Percentiles rank a stretch among this genome's conserved stretches.
phyloP scores from a whole-genome alignment of 2,888 invertebrate species.

The Flexamia atlantica region DNA sequence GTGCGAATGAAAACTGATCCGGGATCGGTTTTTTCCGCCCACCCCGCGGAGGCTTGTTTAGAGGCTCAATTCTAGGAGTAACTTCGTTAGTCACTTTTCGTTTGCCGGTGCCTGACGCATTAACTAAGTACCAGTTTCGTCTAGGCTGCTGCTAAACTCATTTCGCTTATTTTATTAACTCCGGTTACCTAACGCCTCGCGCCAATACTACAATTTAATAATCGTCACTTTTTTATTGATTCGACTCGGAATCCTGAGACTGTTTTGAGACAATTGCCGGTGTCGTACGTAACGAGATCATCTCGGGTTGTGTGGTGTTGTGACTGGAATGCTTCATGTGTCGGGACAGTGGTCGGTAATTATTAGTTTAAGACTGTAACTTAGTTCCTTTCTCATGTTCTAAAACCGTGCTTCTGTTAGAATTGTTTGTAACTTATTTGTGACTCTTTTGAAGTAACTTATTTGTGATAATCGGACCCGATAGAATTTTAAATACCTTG shows the following conservation, averaged over 20 bases:
- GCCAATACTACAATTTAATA: conserved; percentile 65
- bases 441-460: too few relatives aligned
- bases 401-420: neutral
- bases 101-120: conserved; percentile 78
- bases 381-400: conserved; percentile 1
- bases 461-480: too few relatives aligned
- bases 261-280: conserved; percentile 22
- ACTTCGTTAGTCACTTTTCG: conserved; percentile 83
- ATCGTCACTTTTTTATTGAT: conserved; percentile 60
- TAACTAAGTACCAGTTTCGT: conserved; percentile 66
- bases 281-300: conserved; percentile 30
- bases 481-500: too few relatives aligned
- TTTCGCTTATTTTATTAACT: conserved; percentile 66
- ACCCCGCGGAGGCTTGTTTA: conserved; percentile 64
- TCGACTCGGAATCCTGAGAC: conserved; percentile 45
- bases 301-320: conserved; percentile 34
- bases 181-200: conserved; percentile 58
- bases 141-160: conserved; percentile 64
- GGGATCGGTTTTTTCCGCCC: conserved; percentile 64
- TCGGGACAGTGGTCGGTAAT: conserved; percentile 25
- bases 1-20: conserved; percentile 71
- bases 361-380: conserved; percentile 31
- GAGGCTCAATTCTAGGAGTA: conserved; percentile 73
- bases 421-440: too few relatives aligned
- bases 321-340: conserved; percentile 50